phyloP scores from a whole-genome alignment of 2,888 invertebrate species.

The Cephus rjabovi region DNA sequence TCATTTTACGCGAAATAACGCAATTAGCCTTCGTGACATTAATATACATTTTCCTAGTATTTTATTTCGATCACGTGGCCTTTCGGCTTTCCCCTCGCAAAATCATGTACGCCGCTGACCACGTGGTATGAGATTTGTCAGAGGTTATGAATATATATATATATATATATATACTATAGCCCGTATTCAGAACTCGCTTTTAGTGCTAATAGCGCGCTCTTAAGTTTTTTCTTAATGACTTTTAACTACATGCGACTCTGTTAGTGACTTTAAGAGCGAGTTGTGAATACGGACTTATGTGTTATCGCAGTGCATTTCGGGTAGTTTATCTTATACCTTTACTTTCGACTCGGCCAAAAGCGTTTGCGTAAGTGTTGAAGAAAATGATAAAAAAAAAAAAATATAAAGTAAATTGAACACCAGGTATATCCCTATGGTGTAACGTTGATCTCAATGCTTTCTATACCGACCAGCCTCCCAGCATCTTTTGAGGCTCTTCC shows the following conservation, averaged over 20 bases:
- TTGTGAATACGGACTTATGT: too few relatives aligned
- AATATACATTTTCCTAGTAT: background rate
- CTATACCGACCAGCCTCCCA: conserved; percentile 13
- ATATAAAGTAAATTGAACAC: background rate
- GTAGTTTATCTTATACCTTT: background rate
- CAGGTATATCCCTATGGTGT: background rate
- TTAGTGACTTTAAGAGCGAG: too few relatives aligned
- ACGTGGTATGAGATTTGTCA: background rate
- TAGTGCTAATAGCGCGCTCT: too few relatives aligned
- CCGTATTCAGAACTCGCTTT: too few relatives aligned
- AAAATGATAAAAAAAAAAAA: background rate
- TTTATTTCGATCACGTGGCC: background rate
- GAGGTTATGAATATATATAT: background rate
- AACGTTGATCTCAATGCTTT: background rate
- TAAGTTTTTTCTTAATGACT: too few relatives aligned
- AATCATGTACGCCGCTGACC: background rate
- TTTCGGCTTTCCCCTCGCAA: background rate
- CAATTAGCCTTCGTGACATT: background rate
- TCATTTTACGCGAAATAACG: background rate
- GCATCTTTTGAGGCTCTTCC: conserved; percentile 59
- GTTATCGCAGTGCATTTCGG: background rate
- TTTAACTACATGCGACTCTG: too few relatives aligned
- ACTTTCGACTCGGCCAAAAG: background rate
- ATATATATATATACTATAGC: too few relatives aligned
- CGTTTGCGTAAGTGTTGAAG: background rate